Base-by-base conservation (phyloP, 2,113 vertebrate species). In the Hyla sarda region DNA sequence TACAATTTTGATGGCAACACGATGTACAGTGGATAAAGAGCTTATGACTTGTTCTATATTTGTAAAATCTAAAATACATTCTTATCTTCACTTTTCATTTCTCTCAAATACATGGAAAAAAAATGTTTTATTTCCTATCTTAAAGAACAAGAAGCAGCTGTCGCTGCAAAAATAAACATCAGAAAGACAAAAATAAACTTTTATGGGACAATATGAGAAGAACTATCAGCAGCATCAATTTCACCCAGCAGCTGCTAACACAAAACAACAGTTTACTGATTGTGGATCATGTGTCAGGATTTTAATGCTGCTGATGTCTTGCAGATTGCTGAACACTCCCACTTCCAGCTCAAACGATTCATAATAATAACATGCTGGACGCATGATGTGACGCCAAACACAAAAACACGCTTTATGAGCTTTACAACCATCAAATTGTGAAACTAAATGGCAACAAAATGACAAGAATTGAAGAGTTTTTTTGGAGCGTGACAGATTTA, bases 121-220 rank as follows among this genome's bases (percentile, higher is more conserved):
- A 34, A 45, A 73, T 81, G 78, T 87, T 86, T 87, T 87, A 87
- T 87, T 87, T 65, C 62, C 77, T 54, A 32, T 82, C 85, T 82
- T 87, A 74, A 87, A 82, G 85, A 87, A 82, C 67, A 87, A 82
- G 62, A 87, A 87, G 85, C 85, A 87, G 85, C 85, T 87, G 85
- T 74, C 56, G 69, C 52, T 82, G 85, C 78, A 87, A 87, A 87
- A 87, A 87, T 87, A 87, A 87, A 87, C 85, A 82, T 62, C 78
- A 87, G 85, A 87, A 87, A 87, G 85, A 82, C 85, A 87, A 87
- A 87, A 87, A 87, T 87, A 87, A 87, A 87, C 85, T 87, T 87
- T 82, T 87, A 87, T 87, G 85, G 54, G 85, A 87, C 85, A 87
- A 87, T 87, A 87, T 77, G 85, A 87, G 78, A 54, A 82, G 78